These are phyloP conservation scores for Phengaris arion DNA, from an alignment of 2,888 invertebrate genomes.

Conservation along the genomic window DNA sequence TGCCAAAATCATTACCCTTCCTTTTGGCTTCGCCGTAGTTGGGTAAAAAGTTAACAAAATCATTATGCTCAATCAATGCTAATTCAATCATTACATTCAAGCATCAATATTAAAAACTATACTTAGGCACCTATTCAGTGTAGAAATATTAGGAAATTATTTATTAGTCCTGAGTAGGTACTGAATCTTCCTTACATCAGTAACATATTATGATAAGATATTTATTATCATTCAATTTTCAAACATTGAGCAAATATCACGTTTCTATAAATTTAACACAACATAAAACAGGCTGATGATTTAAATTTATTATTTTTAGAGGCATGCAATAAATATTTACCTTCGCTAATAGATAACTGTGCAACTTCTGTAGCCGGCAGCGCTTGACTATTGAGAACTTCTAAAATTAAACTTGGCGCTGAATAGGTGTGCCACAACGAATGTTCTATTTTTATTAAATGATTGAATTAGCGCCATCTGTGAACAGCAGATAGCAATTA, in stretches of 20 bases:
- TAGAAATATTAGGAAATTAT: no score
- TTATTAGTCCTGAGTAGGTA: no score
- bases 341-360: constrained; percentile 21
- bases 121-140: no score
- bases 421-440: constrained; percentile 37
- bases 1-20: no score
- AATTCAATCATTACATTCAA: no score
- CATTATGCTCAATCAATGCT: no score
- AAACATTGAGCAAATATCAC: background rate
- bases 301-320: background rate
- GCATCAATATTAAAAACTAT: no score
- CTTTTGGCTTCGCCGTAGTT: no score
- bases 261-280: background rate
- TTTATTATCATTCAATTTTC: background rate
- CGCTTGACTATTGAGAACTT: constrained; percentile 34
- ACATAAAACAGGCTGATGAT: background rate
- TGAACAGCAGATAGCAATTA: constrained; percentile 24
- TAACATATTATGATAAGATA: background rate
- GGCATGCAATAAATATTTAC: constrained; percentile 34
- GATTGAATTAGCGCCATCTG: constrained; percentile 40
- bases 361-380: background rate
- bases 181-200: no score
- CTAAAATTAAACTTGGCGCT: constrained; percentile 52
- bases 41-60: no score
- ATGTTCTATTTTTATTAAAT: constrained; percentile 44